phyloP scores from a whole-genome alignment of 2,113 vertebrate species.

The Ammospiza nelsoni region DNA sequence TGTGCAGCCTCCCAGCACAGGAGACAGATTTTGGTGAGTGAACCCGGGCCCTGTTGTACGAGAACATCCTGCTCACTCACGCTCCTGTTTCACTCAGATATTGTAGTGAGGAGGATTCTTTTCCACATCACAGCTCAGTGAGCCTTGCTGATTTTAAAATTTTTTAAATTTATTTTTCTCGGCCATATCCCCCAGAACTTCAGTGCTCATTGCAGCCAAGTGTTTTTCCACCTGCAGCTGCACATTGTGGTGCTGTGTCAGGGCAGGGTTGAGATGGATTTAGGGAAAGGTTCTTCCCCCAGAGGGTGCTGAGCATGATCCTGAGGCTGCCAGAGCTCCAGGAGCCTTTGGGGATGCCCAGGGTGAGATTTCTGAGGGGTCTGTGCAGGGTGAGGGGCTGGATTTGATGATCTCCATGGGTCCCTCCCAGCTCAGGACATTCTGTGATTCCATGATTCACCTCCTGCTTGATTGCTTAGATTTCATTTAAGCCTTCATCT shows the following conservation, averaged over 20 bases:
- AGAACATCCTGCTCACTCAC: background rate
- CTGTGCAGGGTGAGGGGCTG: accelerated
- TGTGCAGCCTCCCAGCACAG: background rate
- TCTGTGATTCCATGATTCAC: background rate
- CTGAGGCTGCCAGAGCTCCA: background rate
- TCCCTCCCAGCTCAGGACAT: background rate
- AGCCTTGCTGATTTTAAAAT: background rate
- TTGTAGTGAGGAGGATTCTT: background rate
- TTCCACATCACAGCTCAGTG: background rate
- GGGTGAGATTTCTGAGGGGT: background rate
- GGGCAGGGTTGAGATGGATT: accelerated
- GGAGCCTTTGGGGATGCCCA: background rate
- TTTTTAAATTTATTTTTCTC: background rate
- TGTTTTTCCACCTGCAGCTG: background rate
- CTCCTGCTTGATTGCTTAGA: background rate
- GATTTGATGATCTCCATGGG: accelerated
- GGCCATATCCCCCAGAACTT: background rate
- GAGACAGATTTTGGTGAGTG: background rate
- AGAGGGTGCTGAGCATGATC: background rate
- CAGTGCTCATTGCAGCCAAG: background rate
- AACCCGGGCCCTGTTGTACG: background rate
- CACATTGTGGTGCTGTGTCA: background rate
- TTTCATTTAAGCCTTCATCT: background rate
- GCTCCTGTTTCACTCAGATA: background rate
- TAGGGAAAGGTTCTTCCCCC: background rate